Base-by-base conservation (phyloP, 2,113 vertebrate species). In the Lonchura striata region DNA sequence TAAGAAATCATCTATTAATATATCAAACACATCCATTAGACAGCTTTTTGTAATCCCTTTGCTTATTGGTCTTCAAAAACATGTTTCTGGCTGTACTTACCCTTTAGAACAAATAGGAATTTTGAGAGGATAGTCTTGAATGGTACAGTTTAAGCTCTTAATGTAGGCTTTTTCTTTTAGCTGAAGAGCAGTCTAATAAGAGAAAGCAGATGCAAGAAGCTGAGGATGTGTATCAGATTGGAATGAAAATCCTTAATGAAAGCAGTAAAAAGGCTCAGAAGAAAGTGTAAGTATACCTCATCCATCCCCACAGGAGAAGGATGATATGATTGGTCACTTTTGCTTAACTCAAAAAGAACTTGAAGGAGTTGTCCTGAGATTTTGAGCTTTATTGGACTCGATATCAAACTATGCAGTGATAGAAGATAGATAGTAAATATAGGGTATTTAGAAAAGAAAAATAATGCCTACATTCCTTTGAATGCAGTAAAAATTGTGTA, bases 181-280 rank as follows among this genome's bases (percentile, higher is more conserved):
- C 99, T 84, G 99, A 99, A 93, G 98, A 99, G 82, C 98, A 99
- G 84, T 98, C 98, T 52, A 97, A 98, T 94, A 98, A 98, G 97
- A 98, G 99, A 90, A 98, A 97, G 27, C 98, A 98, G 57, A 98
- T 98, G 74, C 98, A 99, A 95, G 98, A 99, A 96, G 98, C 98
- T 6, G 99, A 99, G 78, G 97, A 98, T 75, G 97, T 99, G 96
- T 99, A 99, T 96, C 98, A 99, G 94, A 97, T 97, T 9, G 98
- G 98, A 60, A 97, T 99, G 97, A 98, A 97, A 82, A 98, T 99
- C 82, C 98, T 99, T 68, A 99, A 99, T 72, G 96, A 97, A 91
- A 99, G 99, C 95, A 99, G 96, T 79, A 99, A 98, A 96, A 99
- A 97, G 93, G 98, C 97, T 92, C 99, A 99, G 83, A 99, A 98